Evolutionary conservation across 2,797 vertebrate genomes (phyloP).

Genomic region (Allobates femoralis): DNA sequence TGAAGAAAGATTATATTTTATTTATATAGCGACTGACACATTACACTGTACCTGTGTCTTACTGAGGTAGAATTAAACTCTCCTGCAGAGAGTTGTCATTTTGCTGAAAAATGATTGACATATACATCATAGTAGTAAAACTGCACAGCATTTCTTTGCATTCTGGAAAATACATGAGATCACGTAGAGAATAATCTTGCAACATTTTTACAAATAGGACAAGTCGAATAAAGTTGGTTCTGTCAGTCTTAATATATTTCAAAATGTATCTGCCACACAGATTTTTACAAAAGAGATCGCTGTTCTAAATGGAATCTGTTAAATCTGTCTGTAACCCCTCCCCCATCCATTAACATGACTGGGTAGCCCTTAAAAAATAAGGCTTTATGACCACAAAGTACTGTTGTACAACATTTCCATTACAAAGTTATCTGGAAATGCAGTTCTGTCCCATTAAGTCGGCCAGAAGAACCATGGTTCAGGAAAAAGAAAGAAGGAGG

Average conservation of each 20-base stretch:
- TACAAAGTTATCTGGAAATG: no score
- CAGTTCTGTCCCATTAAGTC: no score
- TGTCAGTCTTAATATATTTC: slow-evolving; percentile 34
- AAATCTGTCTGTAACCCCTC: no score
- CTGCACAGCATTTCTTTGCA: slow-evolving; percentile 19
- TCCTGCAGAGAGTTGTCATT: slow-evolving; percentile 62
- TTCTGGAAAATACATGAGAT: slow-evolving; percentile 39
- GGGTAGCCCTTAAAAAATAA: no score
- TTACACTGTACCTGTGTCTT: slow-evolving; percentile 61
- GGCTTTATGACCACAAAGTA: no score
- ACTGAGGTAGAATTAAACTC: slow-evolving; percentile 65
- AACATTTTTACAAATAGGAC: slow-evolving; percentile 35
- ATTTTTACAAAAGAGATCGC: slow-evolving; percentile 10
- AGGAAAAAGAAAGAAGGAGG: no score
- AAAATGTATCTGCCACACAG: slow-evolving; percentile 15
- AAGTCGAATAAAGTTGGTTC: slow-evolving; percentile 37
- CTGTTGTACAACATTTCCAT: no score
- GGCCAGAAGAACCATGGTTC: no score
- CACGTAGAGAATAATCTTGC: slow-evolving; percentile 30
- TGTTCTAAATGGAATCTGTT: background rate
- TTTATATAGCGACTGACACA: slow-evolving; percentile 56
- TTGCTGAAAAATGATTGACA: slow-evolving; percentile 53
- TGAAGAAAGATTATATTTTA: slow-evolving; percentile 59
- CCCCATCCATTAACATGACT: no score
- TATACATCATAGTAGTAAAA: slow-evolving; percentile 46